Evolutionary conservation across 1,140 invertebrate species (phyloP).

Genomic region (Venustaconcha ellipsiformis): DNA sequence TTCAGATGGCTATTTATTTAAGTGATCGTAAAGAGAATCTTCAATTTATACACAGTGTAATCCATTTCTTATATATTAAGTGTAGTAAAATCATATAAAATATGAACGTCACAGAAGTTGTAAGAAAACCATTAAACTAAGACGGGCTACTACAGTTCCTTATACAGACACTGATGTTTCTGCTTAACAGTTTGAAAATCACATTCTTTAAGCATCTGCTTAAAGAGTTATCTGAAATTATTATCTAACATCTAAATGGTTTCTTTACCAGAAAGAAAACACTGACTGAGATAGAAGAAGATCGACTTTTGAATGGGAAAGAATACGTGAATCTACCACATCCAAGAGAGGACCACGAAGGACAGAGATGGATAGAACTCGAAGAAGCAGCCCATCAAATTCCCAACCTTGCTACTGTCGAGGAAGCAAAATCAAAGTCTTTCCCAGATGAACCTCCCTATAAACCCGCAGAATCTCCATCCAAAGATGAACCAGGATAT

Average conservation of each 20-base stretch:
- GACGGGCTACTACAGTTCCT: too few relatives aligned
- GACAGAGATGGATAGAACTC: conserved; percentile 49
- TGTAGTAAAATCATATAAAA: too few relatives aligned
- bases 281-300: conserved; percentile 56
- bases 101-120: too few relatives aligned
- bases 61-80: too few relatives aligned
- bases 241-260: background rate
- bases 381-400: conserved; percentile 39
- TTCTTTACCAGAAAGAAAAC: conserved; percentile 54
- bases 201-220: too few relatives aligned
- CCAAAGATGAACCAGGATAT: conserved; percentile 37
- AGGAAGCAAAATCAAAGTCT: conserved; percentile 7
- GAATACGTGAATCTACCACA: conserved; percentile 58
- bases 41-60: too few relatives aligned
- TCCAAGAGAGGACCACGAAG: conserved; percentile 24
- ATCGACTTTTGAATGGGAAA: conserved; percentile 56
- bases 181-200: too few relatives aligned
- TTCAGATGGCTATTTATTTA: too few relatives aligned
- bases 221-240: too few relatives aligned
- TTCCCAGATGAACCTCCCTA: conserved; percentile 36
- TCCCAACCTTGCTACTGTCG: conserved; percentile 38
- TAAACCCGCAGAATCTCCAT: conserved; percentile 24
- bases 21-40: too few relatives aligned
- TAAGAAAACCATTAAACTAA: too few relatives aligned
- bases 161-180: too few relatives aligned